Percentiles rank a stretch among this genome's conserved stretches.
Conservation (phyloP, 2,113 vertebrate species). For the Acrocephalus kingi region DNA sequence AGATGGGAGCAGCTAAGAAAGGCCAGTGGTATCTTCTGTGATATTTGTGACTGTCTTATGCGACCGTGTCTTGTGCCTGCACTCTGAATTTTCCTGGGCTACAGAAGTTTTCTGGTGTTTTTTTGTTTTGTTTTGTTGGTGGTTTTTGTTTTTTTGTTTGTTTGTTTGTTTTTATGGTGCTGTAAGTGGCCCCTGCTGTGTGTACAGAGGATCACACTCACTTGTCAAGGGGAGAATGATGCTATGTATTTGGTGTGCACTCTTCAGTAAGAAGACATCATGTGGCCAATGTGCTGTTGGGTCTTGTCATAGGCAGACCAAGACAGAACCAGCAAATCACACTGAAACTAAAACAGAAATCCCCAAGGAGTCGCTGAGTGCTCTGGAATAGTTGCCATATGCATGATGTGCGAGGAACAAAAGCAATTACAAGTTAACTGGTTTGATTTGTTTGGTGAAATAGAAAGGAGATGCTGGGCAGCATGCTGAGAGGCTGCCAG, state of each 20-base stretch:
- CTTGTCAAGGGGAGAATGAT: neutral
- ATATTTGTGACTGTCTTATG: neutral
- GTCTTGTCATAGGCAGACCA: neutral
- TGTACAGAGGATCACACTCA: neutral
- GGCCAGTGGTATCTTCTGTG: neutral
- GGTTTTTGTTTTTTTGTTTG: neutral
- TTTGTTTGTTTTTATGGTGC: neutral
- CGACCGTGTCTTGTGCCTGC: rapidly evolving
- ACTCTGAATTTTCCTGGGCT: neutral
- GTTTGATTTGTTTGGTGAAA: neutral
- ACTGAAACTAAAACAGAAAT: neutral
- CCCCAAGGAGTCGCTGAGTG: neutral
- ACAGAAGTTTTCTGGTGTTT: neutral
- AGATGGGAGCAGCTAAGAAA: neutral
- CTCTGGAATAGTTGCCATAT: neutral
- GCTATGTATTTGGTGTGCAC: rapidly evolving
- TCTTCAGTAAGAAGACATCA: rapidly evolving
- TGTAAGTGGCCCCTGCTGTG: neutral
- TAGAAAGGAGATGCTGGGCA: neutral
- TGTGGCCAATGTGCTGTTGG: rapidly evolving
- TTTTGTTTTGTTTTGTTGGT: too few species aligned
- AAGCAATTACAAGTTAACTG: neutral
- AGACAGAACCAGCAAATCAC: neutral
- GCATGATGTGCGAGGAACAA: neutral
- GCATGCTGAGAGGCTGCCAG: neutral